phyloP scores from a whole-genome alignment of 2,888 invertebrate species.

The Cantharis rufa region DNA sequence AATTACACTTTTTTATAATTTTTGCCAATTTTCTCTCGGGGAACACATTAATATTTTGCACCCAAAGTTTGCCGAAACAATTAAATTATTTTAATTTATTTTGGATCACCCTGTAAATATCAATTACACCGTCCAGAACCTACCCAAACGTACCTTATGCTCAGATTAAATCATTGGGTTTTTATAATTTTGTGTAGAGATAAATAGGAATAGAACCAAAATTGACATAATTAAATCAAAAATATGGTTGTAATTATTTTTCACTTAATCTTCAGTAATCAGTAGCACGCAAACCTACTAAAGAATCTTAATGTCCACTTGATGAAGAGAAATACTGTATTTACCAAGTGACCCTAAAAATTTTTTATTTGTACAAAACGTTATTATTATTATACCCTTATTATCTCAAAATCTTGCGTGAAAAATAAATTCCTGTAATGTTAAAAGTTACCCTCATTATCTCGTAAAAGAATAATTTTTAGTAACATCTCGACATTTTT shows the following conservation, averaged over 20 bases:
- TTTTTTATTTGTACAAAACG: not conserved
- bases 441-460: not conserved
- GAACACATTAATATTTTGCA: not conserved
- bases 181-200: not conserved
- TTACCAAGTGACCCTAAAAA: not conserved
- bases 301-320: not conserved
- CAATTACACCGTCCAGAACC: not conserved
- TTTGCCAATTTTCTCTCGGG: not conserved
- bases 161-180: not conserved
- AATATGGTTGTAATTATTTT: not conserved
- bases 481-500: not conserved
- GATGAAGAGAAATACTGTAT: not conserved
- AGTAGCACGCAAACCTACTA: not conserved
- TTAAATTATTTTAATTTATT: not conserved
- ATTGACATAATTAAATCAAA: not conserved
- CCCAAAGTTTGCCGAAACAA: not conserved
- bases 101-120: not conserved
- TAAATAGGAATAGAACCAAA: not conserved
- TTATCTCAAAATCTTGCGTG: not conserved
- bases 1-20: not conserved
- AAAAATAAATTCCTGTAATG: not conserved
- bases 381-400: not conserved
- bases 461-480: not conserved
- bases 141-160: not conserved
- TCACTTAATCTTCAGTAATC: not conserved